Evolutionary conservation across 2,888 invertebrate species (phyloP), one percentile per base, ranked within the genome.

Genomic region (Aleiodes leptofemur): DNA sequence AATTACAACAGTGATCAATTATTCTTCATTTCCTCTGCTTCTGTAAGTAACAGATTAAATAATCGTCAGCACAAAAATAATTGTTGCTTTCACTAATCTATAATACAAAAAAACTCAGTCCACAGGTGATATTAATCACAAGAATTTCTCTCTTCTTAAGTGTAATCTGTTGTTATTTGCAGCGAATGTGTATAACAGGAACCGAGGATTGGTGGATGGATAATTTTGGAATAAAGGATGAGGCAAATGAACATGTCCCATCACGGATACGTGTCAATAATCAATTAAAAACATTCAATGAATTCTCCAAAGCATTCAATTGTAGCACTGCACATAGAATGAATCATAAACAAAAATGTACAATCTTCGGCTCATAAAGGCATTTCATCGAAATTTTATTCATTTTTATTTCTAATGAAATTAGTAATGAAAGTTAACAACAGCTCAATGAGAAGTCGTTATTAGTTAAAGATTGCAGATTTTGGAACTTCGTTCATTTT

Each of bases 1-100:
- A 48, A 73, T n/a, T 76, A 69, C 31, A 72, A 55, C 31, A 70
- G 50, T 34, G 73, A 76, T 16, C 59, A 73, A 51, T 48, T 76
- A 14, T 76, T 76, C 31, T 76, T 76, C 51, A 61, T 73, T 14
- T 69, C 73, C 29, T 66, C 43, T n/a, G 76, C 72, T 29, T 55
- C 38, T 57, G 76, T 76, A n/a, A 69, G 72, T 69, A 5, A 38
- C 16, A 2, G 2, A 38, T 38, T 38, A 0, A 38, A 38, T 38
- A 38, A 7, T 8, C 38, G 6, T 38, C 23, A 23, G 23, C 1
- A 23, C 23, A 23, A 23, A 23, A 23, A 23, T 23, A 23, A 23
- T 23, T 23, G 23, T 23, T 23, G 23, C 2, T 23, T 23, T 2
- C 1, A 23, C 2, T 1, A 23, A 23, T 23, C 2, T 23, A 23